Conservation (phyloP, 2,888 invertebrate genomes). For the Anarsia innoxiella region DNA sequence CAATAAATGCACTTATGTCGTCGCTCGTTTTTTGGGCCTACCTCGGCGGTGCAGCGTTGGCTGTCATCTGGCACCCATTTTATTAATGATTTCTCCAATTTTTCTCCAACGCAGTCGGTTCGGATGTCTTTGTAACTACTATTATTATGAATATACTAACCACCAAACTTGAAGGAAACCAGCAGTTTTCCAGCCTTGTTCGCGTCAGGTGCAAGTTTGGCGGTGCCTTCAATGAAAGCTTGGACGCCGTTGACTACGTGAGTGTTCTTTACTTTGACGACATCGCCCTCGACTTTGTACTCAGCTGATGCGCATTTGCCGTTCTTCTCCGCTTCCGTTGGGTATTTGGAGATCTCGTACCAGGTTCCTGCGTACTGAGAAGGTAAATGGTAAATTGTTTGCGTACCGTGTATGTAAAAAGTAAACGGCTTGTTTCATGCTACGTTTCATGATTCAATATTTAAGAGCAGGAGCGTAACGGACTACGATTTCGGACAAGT, state of each 20-base stretch:
- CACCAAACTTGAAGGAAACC: conserved; percentile 49
- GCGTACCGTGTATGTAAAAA: too few species aligned
- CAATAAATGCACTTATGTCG: too few species aligned
- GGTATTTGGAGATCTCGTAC: conserved; percentile 79
- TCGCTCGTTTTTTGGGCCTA: too few species aligned
- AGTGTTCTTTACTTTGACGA: conserved; percentile 48
- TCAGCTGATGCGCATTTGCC: conserved; percentile 76
- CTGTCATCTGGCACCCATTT: too few species aligned
- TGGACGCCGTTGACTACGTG: conserved; percentile 47
- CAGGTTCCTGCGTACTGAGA: conserved; percentile 77
- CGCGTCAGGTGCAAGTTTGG: conserved; percentile 50
- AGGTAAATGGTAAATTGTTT: conserved; percentile 1
- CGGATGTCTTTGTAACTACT: too few species aligned
- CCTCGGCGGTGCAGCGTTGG: too few species aligned
- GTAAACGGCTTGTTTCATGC: too few species aligned
- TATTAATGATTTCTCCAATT: too few species aligned
- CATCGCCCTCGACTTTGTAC: conserved; percentile 65
- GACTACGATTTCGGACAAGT: too few species aligned
- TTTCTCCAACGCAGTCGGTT: too few species aligned
- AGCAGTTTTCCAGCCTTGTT: conserved; percentile 59
- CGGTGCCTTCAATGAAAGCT: conserved; percentile 47
- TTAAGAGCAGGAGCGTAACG: too few species aligned
- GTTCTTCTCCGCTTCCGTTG: conserved; percentile 73
- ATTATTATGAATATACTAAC: conserved; percentile 28
- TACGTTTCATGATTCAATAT: too few species aligned